phyloP scores from a whole-genome alignment of 37 sponge, comb jelly and placozoan genomes.

The Beroe ovata region DNA sequence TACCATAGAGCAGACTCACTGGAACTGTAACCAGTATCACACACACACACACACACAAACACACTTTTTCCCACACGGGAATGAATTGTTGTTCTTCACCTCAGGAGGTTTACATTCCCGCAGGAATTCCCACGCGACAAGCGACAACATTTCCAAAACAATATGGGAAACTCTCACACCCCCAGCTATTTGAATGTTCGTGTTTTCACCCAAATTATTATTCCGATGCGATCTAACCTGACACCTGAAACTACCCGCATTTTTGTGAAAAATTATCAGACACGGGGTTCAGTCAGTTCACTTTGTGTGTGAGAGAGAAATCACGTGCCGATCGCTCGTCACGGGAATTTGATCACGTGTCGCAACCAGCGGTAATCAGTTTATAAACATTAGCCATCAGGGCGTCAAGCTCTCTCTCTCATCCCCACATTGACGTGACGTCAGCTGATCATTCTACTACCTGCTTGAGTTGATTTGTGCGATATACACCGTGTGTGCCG shows the following conservation, averaged over 20 bases:
- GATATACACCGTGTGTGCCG: no score
- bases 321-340: constrained; percentile 29
- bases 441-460: constrained; percentile 41
- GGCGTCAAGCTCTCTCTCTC: constrained; percentile 1
- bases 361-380: constrained; percentile 28
- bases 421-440: not conserved
- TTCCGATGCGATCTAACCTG: no score
- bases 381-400: constrained; percentile 61
- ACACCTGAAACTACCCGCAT: not conserved
- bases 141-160: not conserved
- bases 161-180: not conserved
- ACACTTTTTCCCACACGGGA: no score
- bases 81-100: no score
- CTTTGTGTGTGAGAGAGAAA: not conserved
- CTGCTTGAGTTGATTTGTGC: constrained; percentile 39
- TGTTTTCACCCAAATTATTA: no score
- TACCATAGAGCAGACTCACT: no score
- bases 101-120: no score
- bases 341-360: not conserved
- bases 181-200: not conserved
- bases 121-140: not conserved
- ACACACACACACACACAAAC: no score
- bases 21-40: no score
- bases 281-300: no score
- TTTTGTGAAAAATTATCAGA: not conserved